Evolutionary conservation across 2,113 vertebrate species (phyloP).

Genomic region (Centropus unirufus): DNA sequence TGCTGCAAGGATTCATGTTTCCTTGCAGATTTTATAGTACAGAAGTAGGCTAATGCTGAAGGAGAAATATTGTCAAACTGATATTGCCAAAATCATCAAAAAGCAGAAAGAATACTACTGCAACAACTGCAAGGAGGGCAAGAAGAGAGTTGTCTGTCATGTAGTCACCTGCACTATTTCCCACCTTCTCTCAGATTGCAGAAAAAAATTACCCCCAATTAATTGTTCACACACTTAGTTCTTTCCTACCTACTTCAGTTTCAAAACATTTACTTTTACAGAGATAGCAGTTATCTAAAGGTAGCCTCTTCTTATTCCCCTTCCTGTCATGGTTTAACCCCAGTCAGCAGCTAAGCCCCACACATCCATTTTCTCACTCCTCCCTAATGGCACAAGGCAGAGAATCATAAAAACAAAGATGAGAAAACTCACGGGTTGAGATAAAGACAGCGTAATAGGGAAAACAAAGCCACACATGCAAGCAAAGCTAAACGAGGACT

Average conservation of each 20-base stretch:
- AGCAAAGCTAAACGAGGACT: no score
- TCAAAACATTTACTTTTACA: not conserved
- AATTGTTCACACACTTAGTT: not conserved
- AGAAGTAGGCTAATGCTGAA: not conserved
- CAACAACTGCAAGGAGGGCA: not conserved
- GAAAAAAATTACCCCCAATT: not conserved
- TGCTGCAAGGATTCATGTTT: not conserved
- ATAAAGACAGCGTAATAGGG: no score
- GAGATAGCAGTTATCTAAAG: not conserved
- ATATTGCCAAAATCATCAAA: not conserved
- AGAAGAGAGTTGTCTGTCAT: not conserved
- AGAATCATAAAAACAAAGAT: no score
- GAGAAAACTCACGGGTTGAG: no score
- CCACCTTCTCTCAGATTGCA: fast-evolving
- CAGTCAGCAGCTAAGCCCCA: no score
- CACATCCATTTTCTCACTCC: no score
- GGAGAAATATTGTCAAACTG: not conserved
- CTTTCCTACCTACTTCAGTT: not conserved
- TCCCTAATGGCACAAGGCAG: no score
- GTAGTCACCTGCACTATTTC: not conserved
- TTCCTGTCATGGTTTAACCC: not conserved
- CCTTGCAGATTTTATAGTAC: not conserved
- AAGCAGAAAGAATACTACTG: not conserved
- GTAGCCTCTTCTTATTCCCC: not conserved
- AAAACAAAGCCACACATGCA: no score